Evolutionary conservation across 23 tunicate species (phyloP), one percentile per base, ranked within the genome.

Genomic region (Pegea sp.): DNA sequence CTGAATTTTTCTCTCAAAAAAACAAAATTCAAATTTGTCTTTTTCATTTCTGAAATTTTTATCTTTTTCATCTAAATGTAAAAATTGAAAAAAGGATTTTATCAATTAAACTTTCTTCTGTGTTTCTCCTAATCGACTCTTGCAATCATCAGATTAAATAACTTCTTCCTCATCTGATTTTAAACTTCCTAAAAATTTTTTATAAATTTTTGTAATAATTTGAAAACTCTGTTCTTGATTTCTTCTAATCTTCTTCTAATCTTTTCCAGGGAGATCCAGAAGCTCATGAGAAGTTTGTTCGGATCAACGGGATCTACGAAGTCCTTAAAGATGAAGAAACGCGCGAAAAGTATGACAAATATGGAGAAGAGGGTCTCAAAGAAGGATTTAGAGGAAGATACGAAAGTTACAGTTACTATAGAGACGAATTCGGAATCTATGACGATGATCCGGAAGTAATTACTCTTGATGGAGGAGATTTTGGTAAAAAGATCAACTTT

Each of bases 361-460:
- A 74, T 69, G 99, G 99, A 21, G 99, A 91, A 34, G 91, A 91
- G 50, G 99, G 99, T 29, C 52, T 91, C 26, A 84, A 91, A 48
- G 93, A 91, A 23, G 91, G 66, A 22, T 54, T 60, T 44, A 72
- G 48, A 29, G 77, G 77, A 22, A 50, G 81, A 57, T 79, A 91
- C 58, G 93, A 91, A 64, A 71, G 81, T 48, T 78, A 74, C 50
- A 63, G 63, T 31, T 78, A 71, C 30, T 91, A 79, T 72, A 63
- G 77, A 48, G 93, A 91, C 44, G 99, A 91, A 60, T 72, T 91
- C 58, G 99, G 99, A 44, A 72, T 91, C 18, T 91, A 91, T 55
- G 99, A 91, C 68, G 99, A 91, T 56, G 99, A 91, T 54, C 74
- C 81, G 19, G 93, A 91, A 44, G 93, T 91, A 0, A 69, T 68